Evolutionary conservation across 2,797 vertebrate species (phyloP).

Genomic region (Hyperoplus lanceolatus): DNA sequence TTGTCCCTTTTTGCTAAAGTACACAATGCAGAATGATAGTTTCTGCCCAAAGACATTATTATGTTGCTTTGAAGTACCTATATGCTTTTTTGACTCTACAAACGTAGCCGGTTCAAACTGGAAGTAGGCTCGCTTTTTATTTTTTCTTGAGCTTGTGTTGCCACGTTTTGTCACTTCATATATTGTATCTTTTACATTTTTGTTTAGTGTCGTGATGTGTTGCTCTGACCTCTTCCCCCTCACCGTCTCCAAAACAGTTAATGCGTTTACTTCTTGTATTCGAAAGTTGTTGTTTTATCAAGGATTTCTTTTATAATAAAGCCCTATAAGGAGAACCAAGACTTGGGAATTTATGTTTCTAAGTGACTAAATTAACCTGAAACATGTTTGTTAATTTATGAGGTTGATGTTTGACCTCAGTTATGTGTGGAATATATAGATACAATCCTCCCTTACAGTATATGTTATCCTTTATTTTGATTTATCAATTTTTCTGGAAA

Average conservation of each 20-base stretch:
- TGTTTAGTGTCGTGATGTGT: slow-evolving; percentile 60
- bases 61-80: slow-evolving; percentile 38
- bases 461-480: neutral
- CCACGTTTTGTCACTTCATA: slow-evolving; percentile 47
- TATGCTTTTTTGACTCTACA: slow-evolving; percentile 32
- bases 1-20: slow-evolving; percentile 45
- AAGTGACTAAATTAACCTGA: too few relatives aligned
- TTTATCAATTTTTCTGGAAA: neutral
- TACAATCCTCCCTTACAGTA: neutral
- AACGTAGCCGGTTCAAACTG: slow-evolving; percentile 52
- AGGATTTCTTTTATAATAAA: slow-evolving; percentile 85
- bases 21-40: slow-evolving; percentile 26
- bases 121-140: slow-evolving; percentile 57
- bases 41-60: slow-evolving; percentile 25
- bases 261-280: slow-evolving; percentile 57
- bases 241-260: slow-evolving; percentile 42
- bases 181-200: slow-evolving; percentile 53
- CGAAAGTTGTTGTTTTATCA: slow-evolving; percentile 76
- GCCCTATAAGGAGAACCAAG: slow-evolving; percentile 59
- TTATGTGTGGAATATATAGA: too few relatives aligned
- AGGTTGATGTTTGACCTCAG: neutral
- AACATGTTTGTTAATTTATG: too few relatives aligned
- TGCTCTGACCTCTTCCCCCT: slow-evolving; percentile 35
- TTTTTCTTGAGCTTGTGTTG: slow-evolving; percentile 48
- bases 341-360: neutral